Base-by-base conservation (phyloP, 2,888 invertebrate genomes). In the Melanotus villosus region DNA sequence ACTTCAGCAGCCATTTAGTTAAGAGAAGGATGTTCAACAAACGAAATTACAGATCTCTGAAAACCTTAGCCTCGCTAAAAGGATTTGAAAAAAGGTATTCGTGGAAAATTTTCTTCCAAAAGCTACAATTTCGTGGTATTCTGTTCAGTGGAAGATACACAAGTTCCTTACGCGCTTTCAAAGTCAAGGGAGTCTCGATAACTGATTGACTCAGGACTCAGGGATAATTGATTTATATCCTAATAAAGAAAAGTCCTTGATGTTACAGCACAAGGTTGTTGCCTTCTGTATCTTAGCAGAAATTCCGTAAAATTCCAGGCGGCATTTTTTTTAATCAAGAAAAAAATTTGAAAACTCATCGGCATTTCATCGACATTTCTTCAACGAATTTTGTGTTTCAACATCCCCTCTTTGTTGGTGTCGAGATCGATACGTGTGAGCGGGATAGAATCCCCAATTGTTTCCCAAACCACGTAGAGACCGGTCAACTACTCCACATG, bases 381-480 rank as follows among this genome's bases (percentile, higher is more conserved):
- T 68, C 70, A 70, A 66, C 57, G 67, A 65, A 71, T 72, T 65
- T 70, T 63, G 71, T 72, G 66, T 73, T 71, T 68, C 68, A 64
- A 67, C 70, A 65, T 65, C 50, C 52, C 65, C 45, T 16, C 30
- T 30, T 69, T 71, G 74, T 69, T 70, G 60, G 58, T 59, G 65
- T 56, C 57, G 66, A 66, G 73, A 76, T 76, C 76, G 68, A 76
- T 76, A 76, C 73, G 63, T 68, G 65, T 63, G 70, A 71, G 52
- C 54, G 66, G 63, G 67, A 62, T 59, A 72, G 76, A 75, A 76
- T 75, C 73, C n/a, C 70, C 71, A 75, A 76, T 76, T 76, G 75
- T 74, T 69, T 74, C 54, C 59, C 73, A 71, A 70, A 69, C 70
- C 70, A 63, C 63, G 67, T 70, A 68, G 60, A 57, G 65, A 64